Percentiles rank a stretch among this genome's conserved stretches.
Evolutionary conservation across 2,888 invertebrate genomes (phyloP).

Genomic region (Crioceris asparagi): DNA sequence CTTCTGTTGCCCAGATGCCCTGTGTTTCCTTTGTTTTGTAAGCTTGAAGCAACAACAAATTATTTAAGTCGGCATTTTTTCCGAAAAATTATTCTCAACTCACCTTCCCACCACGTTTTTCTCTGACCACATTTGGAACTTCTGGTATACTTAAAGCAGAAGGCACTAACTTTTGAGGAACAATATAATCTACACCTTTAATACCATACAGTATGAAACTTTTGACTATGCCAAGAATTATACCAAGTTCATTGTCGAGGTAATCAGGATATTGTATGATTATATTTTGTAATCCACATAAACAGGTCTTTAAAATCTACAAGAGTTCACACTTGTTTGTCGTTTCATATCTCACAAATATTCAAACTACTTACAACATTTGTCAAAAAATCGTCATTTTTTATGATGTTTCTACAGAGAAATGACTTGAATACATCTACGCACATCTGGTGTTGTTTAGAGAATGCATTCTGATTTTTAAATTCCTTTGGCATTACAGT

Average conservation of each 20-base stretch:
- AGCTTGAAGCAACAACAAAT: conserved; percentile 17
- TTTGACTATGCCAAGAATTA: conserved; percentile 48
- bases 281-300: conserved; percentile 34
- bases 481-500: conserved; percentile 19
- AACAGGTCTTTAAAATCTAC: conserved; percentile 41
- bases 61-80: background rate
- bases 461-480: conserved; percentile 3
- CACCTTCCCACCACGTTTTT: conserved; percentile 52
- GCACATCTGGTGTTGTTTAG: conserved; percentile 31
- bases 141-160: conserved; percentile 51
- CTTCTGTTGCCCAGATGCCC: conserved; percentile 17
- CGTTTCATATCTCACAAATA: background rate
- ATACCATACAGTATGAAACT: conserved; percentile 45
- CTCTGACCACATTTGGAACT: conserved; percentile 27
- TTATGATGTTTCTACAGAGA: conserved; percentile 34
- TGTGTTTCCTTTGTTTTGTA: conserved; percentile 27
- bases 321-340: conserved; percentile 15
- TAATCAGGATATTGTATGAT: conserved; percentile 28
- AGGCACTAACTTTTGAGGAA: conserved; percentile 46
- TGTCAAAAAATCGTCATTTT: conserved; percentile 40
- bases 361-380: conserved; percentile 40
- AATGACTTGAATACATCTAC: conserved; percentile 35
- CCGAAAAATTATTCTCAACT: conserved; percentile 6
- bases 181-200: conserved; percentile 38
- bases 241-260: conserved; percentile 35